These are phyloP conservation scores for Camptogramma bilineatum DNA, from an alignment of 2,888 invertebrate genomes.

Conservation along the genomic window DNA sequence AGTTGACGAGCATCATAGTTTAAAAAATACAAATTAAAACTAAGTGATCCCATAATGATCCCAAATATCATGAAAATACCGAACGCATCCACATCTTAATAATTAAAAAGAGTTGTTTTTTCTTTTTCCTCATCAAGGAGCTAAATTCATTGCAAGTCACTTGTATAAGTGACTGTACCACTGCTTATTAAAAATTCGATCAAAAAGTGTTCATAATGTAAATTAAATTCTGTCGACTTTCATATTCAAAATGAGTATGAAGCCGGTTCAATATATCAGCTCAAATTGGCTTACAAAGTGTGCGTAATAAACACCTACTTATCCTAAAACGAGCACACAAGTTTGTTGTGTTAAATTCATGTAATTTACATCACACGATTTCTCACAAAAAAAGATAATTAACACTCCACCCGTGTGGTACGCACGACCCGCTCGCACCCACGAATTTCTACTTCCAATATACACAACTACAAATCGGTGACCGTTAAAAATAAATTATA, in stretches of 20 bases:
- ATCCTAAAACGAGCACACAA: constrained; percentile 32
- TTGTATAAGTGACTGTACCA: not conserved
- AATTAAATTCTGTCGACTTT: not conserved
- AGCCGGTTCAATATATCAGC: constrained; percentile 12
- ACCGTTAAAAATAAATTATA: constrained; percentile 85
- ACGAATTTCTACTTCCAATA: constrained; percentile 52
- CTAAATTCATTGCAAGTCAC: not conserved
- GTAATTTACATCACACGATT: constrained; percentile 48
- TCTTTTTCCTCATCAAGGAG: not conserved
- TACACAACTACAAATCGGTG: constrained; percentile 74
- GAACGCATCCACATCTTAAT: too few relatives aligned
- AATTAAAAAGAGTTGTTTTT: too few relatives aligned
- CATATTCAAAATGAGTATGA: constrained; percentile 4
- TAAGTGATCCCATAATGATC: too few relatives aligned
- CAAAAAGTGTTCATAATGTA: not conserved
- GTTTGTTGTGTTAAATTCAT: constrained; percentile 41
- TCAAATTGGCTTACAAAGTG: constrained; percentile 21
- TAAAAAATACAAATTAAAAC: too few relatives aligned
- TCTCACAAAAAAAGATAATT: constrained; percentile 49
- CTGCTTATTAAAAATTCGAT: not conserved
- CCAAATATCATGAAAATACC: too few relatives aligned
- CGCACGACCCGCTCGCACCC: constrained; percentile 52
- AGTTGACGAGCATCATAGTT: too few relatives aligned
- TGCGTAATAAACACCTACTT: constrained; percentile 33
- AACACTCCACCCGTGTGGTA: constrained; percentile 54